Base-by-base conservation (phyloP, 64 coral and sea anemone species). In the Orbicella faveolata region DNA sequence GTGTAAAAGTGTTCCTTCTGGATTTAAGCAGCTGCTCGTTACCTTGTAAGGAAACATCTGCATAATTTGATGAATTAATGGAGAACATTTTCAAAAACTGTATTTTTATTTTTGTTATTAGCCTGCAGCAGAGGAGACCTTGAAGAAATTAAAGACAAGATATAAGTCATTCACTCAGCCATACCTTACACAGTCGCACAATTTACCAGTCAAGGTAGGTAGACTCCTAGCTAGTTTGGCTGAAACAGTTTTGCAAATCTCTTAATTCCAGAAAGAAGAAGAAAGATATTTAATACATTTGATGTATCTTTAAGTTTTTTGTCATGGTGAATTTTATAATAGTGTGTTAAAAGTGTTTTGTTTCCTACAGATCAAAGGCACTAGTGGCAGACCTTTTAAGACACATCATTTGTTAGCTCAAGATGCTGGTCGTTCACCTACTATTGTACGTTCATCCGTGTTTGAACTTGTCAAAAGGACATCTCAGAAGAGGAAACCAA, bases 381-480 rank as follows among this genome's bases (percentile, higher is more conserved):
- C 91, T 36, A 88, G 86, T 67, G 92, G 93, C 19, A 93, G 89
- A 79, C 63, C 93, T 52, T 95, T 93, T 70, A 95, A 91, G 62
- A 95, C 94, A 17, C 90, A 95, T 75, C 88, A 92, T 61, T 70
- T 98, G 54, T 51, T 95, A 54, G 52, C 80, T 25, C 91, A 85
- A 62, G 96, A 98, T 88, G 91, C 66, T 76, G 96, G 96, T 61
- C 88, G 96, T 25, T 95, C 96, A 35, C 94, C 90, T 52, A 98
- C 96, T 34, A 77, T 93, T 59, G 91, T 93, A 19, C 88, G 95
- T 72, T 95, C 93, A 34, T 73, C 96, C 30, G 73, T 98, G 72
- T 98, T 98, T 91, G 96, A 98, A 48, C 87, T 98, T 36, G 96
- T 98, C 21, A 98, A 91, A 87, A 88, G 93, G 48, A 98, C 96